Evolutionary conservation across 2,797 vertebrate genomes (phyloP), one percentile per base, ranked within the genome.

Genomic region (Chaunax sp.): DNA sequence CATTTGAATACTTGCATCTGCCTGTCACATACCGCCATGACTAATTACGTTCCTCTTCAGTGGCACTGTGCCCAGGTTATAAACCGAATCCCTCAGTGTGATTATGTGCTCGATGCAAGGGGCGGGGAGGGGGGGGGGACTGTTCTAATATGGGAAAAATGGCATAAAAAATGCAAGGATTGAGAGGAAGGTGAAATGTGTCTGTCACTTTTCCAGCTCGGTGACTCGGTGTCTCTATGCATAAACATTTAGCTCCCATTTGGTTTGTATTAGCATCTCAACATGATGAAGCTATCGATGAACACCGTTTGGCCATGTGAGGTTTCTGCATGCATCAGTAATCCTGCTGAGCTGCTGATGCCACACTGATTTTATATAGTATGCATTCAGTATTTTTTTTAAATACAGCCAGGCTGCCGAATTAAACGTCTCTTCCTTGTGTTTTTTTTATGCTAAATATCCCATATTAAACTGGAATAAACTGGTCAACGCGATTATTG

Each of bases 381-480:
- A 11, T 40, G 16, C n/a, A 16, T 40, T 15, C 15, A 40, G 38
- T 16, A 16, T 37, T 12, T 14, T 12, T 37, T 14, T 4, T 12
- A 37, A 12, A 12, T 37, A 37, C 10, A 12, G n/a, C 61, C 54
- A 38, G 33, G 22, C 56, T 40, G 45, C 28, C 46, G 6, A 51
- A 64, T 41, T 18, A 43, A 9, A 38, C 41, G 35, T 20, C 19
- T 40, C 63, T 54, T 83, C 81, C 80, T 80, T 57, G 69, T 57
- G 68, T 47, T 52, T 64, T 84, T 87, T 90, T 85, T 78, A 90
- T 89, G 90, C 87, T 77, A 47, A 74, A 52, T 46, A 68, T 93
- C 90, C 90, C 92, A 91, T 90, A 93, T 94, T 92, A 93, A 90
- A 83, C 80, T 90, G 82, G 85, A 91, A 91, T 88, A 90, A 91